Base-by-base conservation (phyloP, 2,888 invertebrate genomes). In the Tipula lateralis region DNA sequence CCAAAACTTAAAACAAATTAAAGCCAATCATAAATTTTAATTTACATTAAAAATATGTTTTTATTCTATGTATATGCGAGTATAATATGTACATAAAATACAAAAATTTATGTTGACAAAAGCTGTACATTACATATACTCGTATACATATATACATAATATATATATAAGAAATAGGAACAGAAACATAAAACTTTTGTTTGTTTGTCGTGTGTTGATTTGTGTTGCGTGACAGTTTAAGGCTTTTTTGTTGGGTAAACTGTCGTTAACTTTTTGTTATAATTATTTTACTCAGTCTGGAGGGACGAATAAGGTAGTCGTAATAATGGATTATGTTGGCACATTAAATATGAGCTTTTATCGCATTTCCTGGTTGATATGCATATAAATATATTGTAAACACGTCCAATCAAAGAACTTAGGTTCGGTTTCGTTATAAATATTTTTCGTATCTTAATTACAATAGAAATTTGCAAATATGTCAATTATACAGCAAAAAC, bases 151-250 rank as follows among this genome's bases (percentile, higher is more conserved):
- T 44, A 44, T 16, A n/a, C 44, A 50, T 50, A 36, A 6, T 4
- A 16, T 50, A 16, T n/a, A n/a, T 16, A 16, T 3, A 16, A 7
- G 44, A 16, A 16, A 44, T 44, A 44, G 44, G 44, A 44, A 3
- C 44, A 16, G 13, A 39, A 39, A 66, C 19, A 6, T 66, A n/a
- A n/a, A n/a, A 66, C 24, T 5, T 66, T 66, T 66, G 66, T 24
- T 66, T 66, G 24, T 66, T 66, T 66, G 66, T 66, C 24, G 19
- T 66, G 9, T 24, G 66, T 66, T 66, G 66, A 66, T 66, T 66
- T 66, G 66, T 66, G 66, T 66, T 66, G 66, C 66, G 66, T 66
- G 66, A 66, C 66, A 66, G 66, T 24, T 66, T 66, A 66, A 19
- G 24, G 24, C 24, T 66, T 66, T 66, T 66, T 66, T 66, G 66